These are phyloP conservation scores for Pelvicachromis taeniatus DNA, from an alignment of 2,113 vertebrate genomes.

Conservation along the genomic window DNA sequence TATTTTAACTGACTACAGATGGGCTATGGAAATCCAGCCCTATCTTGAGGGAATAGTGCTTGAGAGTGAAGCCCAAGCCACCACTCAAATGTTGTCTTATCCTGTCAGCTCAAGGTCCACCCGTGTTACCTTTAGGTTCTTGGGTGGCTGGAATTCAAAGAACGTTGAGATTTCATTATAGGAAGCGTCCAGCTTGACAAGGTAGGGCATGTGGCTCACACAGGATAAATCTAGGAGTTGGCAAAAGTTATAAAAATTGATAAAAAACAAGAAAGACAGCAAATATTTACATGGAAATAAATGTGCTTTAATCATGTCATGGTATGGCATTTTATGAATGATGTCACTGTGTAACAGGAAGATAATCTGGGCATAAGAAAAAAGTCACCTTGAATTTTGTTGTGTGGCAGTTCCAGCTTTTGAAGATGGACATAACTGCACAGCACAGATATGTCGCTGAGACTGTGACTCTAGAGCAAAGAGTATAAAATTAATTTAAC, in stretches of 20 bases:
- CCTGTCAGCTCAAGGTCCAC: constrained; percentile 64
- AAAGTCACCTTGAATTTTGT: constrained; percentile 85
- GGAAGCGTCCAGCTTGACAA: constrained; percentile 82
- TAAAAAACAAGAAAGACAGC: not conserved
- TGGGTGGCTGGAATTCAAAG: constrained; percentile 83
- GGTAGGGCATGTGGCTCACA: constrained; percentile 84
- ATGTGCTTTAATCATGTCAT: not conserved
- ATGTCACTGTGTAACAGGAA: not conserved
- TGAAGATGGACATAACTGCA: constrained; percentile 81
- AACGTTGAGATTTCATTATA: constrained; percentile 81
- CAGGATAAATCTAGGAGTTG: constrained; percentile 85
- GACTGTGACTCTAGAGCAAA: constrained; percentile 67
- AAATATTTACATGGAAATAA: not conserved
- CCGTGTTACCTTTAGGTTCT: constrained; percentile 82
- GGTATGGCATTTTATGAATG: not conserved
- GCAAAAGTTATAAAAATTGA: not conserved
- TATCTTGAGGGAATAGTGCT: constrained; percentile 50
- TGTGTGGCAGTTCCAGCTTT: constrained; percentile 85
- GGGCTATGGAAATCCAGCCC: constrained; percentile 54
- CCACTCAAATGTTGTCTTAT: constrained; percentile 50
- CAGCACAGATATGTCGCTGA: constrained; percentile 80
- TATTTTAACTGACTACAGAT: constrained; percentile 61
- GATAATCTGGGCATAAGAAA: not conserved
- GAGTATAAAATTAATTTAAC: not conserved
- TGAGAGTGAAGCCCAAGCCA: constrained; percentile 35